These are phyloP conservation scores for Fopius arisanus DNA, from an alignment of 1,140 invertebrate species.

Conservation along the genomic window DNA sequence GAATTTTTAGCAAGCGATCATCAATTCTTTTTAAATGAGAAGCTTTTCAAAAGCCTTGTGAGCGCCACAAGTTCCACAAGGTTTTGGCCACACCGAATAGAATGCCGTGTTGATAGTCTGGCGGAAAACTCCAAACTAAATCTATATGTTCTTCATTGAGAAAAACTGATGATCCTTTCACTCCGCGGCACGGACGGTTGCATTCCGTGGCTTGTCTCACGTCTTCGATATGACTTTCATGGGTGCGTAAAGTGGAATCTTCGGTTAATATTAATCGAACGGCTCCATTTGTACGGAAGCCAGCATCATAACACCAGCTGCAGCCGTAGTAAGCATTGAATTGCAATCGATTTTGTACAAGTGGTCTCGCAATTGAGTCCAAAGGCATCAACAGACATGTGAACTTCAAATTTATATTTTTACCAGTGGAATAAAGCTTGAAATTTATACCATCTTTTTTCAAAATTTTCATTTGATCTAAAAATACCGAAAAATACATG, in stretches of 20 bases:
- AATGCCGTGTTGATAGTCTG: conserved; percentile 28
- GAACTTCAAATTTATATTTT: conserved; percentile 19
- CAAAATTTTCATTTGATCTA: conserved; percentile 22
- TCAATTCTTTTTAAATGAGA: conserved; percentile 11
- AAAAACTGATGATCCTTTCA: conserved; percentile 20
- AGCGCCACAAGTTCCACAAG: conserved; percentile 27
- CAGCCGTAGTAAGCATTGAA: no score
- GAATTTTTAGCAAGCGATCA: conserved; percentile 16
- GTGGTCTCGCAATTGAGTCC: conserved; percentile 28
- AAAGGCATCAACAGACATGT: conserved; percentile 6
- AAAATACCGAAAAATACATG: conserved; percentile 22
- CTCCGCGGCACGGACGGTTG: neutral
- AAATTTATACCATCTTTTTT: conserved; percentile 15
- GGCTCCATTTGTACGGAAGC: no score
- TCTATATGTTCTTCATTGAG: neutral
- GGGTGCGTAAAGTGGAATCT: conserved; percentile 7
- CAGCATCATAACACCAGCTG: no score
- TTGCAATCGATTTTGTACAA: conserved; percentile 25
- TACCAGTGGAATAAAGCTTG: neutral
- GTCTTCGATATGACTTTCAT: conserved; percentile 20
- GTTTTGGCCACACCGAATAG: conserved; percentile 30
- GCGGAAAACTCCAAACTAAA: conserved; percentile 23
- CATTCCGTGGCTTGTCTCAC: neutral
- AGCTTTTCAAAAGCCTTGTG: neutral
- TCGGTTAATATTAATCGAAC: conserved; percentile 17